Evolutionary conservation across 2,888 invertebrate species (phyloP).

Genomic region (Drosophila nigritarsus): DNA sequence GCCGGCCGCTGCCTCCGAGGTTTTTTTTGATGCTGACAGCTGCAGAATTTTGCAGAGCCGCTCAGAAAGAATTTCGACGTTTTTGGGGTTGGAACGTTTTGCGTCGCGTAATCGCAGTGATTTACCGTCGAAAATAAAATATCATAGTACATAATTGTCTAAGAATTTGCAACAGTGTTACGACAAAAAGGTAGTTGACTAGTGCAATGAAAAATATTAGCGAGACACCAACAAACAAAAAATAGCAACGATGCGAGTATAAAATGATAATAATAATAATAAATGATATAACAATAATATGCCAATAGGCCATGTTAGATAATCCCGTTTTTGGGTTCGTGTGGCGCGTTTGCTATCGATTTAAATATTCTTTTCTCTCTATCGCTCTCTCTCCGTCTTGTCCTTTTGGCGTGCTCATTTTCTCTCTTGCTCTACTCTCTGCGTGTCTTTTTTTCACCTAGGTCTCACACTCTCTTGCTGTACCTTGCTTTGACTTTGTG

Average conservation of each 20-base stretch:
- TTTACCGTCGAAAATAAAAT: constrained; percentile 35
- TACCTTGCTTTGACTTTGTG: constrained; percentile 65
- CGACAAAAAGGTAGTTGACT: constrained; percentile 23
- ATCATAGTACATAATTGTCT: constrained; percentile 11
- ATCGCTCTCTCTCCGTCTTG: constrained; percentile 1
- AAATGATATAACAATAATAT: constrained; percentile 9
- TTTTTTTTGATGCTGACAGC: constrained; percentile 38
- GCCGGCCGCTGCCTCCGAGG: constrained; percentile 56
- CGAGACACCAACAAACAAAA: not conserved
- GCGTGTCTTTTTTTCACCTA: constrained; percentile 16
- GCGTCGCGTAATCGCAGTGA: constrained; percentile 58
- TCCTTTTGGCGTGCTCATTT: constrained; percentile 43
- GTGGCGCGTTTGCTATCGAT: constrained; percentile 66
- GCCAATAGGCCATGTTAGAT: constrained; percentile 57
- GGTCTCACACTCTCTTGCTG: constrained; percentile 26
- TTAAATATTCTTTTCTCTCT: constrained; percentile 59
- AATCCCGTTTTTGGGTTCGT: constrained; percentile 53
- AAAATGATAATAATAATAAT: constrained; percentile 2
- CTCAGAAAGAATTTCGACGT: constrained; percentile 63
- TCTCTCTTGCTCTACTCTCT: constrained; percentile 25
- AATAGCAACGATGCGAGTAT: not conserved
- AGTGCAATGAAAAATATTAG: not conserved
- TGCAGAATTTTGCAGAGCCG: constrained; percentile 48
- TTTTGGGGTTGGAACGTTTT: constrained; percentile 71
- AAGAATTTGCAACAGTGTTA: constrained; percentile 20